These are phyloP conservation scores for Cetonia aurata DNA, from an alignment of 2,888 invertebrate genomes.

Conservation along the genomic window DNA sequence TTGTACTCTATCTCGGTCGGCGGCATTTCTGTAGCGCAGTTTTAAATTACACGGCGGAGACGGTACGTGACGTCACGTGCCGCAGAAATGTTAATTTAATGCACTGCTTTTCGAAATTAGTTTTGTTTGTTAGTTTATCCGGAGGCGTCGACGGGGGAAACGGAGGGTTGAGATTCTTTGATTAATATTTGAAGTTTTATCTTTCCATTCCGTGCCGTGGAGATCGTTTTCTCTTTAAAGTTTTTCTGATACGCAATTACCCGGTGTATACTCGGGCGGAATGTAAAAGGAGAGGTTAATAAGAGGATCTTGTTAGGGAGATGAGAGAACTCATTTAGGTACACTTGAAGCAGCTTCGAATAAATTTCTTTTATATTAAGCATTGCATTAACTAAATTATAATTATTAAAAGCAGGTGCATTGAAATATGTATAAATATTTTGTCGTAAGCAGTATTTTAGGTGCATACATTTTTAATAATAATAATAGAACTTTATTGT, in stretches of 20 bases:
- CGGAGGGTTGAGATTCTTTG: constrained; percentile 9
- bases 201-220: background rate
- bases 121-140: constrained; percentile 38
- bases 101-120: constrained; percentile 36
- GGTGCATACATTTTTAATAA: no score
- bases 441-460: no score
- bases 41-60: constrained; percentile 23
- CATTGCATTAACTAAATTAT: no score
- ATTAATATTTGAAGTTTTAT: constrained; percentile 28
- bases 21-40: constrained; percentile 4
- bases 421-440: no score
- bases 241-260: constrained; percentile 8
- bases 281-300: background rate
- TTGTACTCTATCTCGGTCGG: constrained; percentile 13
- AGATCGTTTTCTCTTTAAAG: constrained; percentile 11
- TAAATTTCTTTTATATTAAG: no score
- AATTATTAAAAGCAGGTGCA: no score
- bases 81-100: constrained; percentile 40
- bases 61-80: constrained; percentile 32
- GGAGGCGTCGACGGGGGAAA: background rate
- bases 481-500: no score
- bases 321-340: no score
- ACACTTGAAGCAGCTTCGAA: no score
- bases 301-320: no score
- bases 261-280: background rate